Percentiles rank a stretch among this genome's conserved stretches.
Conservation (phyloP, 2,113 vertebrate genomes). For the Stomatorhinus ivindoensis region DNA sequence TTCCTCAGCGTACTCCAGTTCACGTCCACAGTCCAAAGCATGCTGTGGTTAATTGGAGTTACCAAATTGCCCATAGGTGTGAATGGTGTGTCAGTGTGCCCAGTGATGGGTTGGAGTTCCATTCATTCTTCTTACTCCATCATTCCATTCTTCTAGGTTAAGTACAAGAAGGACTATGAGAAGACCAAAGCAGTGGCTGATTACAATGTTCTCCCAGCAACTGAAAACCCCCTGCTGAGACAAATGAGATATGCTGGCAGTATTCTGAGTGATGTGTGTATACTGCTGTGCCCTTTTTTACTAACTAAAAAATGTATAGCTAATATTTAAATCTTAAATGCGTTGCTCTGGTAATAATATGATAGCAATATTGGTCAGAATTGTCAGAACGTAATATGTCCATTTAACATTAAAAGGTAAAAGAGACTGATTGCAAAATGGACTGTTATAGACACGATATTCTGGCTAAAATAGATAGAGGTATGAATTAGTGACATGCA, state of each 20-base stretch:
- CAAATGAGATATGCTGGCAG: slow-evolving; percentile 78
- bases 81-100: neutral
- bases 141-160: slow-evolving; percentile 58
- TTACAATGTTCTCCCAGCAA: slow-evolving; percentile 92
- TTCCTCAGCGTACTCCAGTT: neutral
- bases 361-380: neutral
- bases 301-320: neutral
- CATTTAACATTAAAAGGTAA: neutral
- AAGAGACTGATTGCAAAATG: neutral
- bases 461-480: neutral
- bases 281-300: neutral
- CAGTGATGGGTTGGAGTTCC: neutral
- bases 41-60: neutral
- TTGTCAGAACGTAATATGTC: neutral
- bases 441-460: neutral
- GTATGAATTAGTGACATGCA: neutral
- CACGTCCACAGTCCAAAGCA: neutral
- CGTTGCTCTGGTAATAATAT: neutral
- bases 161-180: slow-evolving; percentile 91
- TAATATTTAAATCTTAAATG: neutral
- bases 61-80: neutral
- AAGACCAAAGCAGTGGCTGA: slow-evolving; percentile 75
- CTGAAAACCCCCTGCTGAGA: slow-evolving; percentile 83
- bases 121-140: neutral
- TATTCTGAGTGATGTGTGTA: slow-evolving; percentile 83